phyloP scores from a whole-genome alignment of 64 coral and sea anemone genomes.

The Actinia equina region DNA sequence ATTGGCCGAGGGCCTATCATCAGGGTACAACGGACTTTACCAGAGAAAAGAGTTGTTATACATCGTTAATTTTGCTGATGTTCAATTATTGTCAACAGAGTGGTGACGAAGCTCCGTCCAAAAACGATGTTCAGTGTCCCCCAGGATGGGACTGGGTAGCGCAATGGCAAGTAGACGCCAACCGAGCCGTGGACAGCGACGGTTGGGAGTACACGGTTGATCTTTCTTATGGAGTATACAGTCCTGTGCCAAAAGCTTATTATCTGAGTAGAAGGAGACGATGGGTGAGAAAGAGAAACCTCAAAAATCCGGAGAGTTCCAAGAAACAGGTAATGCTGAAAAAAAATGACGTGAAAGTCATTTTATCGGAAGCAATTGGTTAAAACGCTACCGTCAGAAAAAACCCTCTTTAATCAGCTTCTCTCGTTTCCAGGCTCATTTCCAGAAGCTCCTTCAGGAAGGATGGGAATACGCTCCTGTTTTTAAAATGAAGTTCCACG shows the following conservation, averaged over 20 bases:
- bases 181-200: conserved; percentile 72
- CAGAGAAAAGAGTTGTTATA: not conserved
- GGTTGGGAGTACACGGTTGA: conserved; percentile 90
- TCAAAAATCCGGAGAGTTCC: conserved; percentile 57
- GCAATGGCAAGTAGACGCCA: conserved; percentile 67
- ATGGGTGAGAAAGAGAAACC: conserved; percentile 73
- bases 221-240: conserved; percentile 75
- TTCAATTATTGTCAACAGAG: conserved; percentile 4
- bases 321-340: conserved; percentile 48
- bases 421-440: not conserved
- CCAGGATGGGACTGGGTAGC: conserved; percentile 63
- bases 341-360: too few species aligned
- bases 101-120: conserved; percentile 41
- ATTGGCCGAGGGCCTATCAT: too few species aligned
- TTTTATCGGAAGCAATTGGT: too few species aligned
- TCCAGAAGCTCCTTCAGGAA: conserved; percentile 48
- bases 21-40: too few species aligned
- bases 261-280: conserved; percentile 68
- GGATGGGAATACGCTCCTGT: conserved; percentile 87
- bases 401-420: not conserved
- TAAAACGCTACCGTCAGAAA: too few species aligned
- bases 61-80: not conserved
- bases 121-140: conserved; percentile 24
- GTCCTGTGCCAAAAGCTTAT: conserved; percentile 67
- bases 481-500: conserved; percentile 70